phyloP scores from a whole-genome alignment of 1,140 invertebrate species.

The Drosophila fuyamai region DNA sequence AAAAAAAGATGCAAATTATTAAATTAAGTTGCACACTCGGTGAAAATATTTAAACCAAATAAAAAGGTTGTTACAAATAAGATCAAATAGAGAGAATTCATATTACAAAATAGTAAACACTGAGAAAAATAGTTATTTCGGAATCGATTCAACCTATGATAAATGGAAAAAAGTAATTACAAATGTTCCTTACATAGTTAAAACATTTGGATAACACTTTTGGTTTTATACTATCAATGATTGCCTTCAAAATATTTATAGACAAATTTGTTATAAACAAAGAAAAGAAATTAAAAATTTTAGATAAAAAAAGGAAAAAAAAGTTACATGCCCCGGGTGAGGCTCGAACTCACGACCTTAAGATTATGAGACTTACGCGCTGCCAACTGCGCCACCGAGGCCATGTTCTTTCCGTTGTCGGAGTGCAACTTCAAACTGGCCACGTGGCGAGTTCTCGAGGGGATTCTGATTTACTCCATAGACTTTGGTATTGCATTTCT shows the following conservation, averaged over 20 bases:
- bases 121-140: background rate
- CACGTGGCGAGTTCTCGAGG: conserved; percentile 50
- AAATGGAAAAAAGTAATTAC: too few species aligned
- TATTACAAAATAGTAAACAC: background rate
- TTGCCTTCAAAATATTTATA: too few species aligned
- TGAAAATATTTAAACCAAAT: conserved; percentile 6
- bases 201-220: too few species aligned
- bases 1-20: background rate
- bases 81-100: background rate
- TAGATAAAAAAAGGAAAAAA: conserved; percentile 70
- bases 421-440: conserved; percentile 35
- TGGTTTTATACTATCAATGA: too few species aligned
- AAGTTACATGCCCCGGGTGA: conserved; percentile 93
- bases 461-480: background rate
- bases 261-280: background rate
- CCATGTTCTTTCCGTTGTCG: conserved; percentile 62
- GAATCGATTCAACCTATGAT: too few species aligned
- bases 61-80: background rate
- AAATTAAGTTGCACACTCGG: background rate
- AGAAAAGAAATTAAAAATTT: background rate
- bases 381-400: conserved; percentile 97
- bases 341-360: conserved; percentile 98
- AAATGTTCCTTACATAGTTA: too few species aligned
- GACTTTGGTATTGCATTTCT: conserved; percentile 12
- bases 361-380: conserved; percentile 99